Percentiles rank a stretch among this genome's conserved stretches.
Evolutionary conservation across 2,113 vertebrate genomes (phyloP).

Genomic region (Muntiacus muntjak): DNA sequence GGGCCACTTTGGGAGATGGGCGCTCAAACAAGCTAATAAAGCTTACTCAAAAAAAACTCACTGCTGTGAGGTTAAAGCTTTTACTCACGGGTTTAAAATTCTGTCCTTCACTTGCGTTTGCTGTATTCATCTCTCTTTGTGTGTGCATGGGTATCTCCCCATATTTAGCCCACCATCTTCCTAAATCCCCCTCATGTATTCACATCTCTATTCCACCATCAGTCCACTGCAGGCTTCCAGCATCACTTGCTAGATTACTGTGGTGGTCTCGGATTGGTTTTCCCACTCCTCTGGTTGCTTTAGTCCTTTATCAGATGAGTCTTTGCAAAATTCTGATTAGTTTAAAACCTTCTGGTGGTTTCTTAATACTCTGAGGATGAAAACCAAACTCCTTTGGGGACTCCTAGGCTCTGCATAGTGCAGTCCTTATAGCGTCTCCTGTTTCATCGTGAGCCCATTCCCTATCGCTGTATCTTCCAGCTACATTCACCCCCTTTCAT

Average conservation of each 20-base stretch:
- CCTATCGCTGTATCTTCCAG: not conserved
- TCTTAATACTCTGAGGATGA: not conserved
- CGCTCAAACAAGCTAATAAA: not conserved
- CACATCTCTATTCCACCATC: not conserved
- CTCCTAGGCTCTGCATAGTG: not conserved
- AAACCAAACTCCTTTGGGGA: not conserved
- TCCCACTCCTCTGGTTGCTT: not conserved
- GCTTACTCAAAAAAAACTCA: not conserved
- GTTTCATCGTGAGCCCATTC: not conserved
- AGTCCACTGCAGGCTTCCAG: not conserved
- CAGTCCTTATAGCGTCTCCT: not conserved
- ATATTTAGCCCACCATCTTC: not conserved
- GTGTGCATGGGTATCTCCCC: not conserved
- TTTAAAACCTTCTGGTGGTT: not conserved
- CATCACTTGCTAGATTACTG: not conserved
- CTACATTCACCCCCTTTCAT: not conserved
- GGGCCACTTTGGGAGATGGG: not conserved
- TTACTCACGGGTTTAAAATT: not conserved
- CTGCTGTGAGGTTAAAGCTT: not conserved
- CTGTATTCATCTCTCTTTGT: not conserved
- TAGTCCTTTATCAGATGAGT: not conserved
- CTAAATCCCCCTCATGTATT: not conserved
- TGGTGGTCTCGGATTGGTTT: not conserved
- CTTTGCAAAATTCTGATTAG: not conserved
- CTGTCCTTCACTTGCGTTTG: not conserved